Evolutionary conservation across 2,797 vertebrate species (phyloP), one percentile per base, ranked within the genome.

Genomic region (Apogon talboti): DNA sequence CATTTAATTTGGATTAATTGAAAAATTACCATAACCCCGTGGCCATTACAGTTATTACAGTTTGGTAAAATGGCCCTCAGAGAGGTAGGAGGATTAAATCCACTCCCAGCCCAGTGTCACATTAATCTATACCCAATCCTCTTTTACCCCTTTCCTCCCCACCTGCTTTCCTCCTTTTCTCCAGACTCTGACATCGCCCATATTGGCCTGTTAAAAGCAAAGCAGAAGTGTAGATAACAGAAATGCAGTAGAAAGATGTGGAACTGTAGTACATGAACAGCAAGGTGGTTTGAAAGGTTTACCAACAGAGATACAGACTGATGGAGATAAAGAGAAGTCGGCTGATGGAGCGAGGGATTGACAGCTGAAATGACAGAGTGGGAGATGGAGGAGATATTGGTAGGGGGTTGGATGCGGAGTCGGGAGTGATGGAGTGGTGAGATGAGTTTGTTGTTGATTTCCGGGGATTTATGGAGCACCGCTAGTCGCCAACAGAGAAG

Each of bases 1-100:
- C 78, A 77, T 86, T 89, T 84, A 76, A 89, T 90, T 88, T 82
- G 75, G 71, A 88, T 86, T 90, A 86, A 92, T 90, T 90, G 78
- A 91, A 87, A 90, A 90, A 89, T 89, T 64, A 84, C 78, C 87
- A 87, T 90, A 83, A 90, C 83, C 82, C 33, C 24, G 15, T 49
- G 18, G 82, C 79, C 74, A 88, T 91, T 87, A 81, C 67, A 73
- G 54, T 82, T 81, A 85, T 88, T 89, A 76, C 74, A 78, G 65
- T 78, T 71, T 61, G 63, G 55, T 48, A 56, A 78, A 79, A 86
- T 77, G 73, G 71, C 28, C 65, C 58, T 70, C 47, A 18, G 66
- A 74, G 65, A 61, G 42, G 57, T 66, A 51, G 63, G 44, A 15
- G 51, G 73, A 70, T 78, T 84, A 50, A 82, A 79, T 52, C 47